Evolutionary conservation across 1,140 invertebrate species (phyloP), one percentile per base, ranked within the genome.

Genomic region (Caenorhabditis remanei): DNA sequence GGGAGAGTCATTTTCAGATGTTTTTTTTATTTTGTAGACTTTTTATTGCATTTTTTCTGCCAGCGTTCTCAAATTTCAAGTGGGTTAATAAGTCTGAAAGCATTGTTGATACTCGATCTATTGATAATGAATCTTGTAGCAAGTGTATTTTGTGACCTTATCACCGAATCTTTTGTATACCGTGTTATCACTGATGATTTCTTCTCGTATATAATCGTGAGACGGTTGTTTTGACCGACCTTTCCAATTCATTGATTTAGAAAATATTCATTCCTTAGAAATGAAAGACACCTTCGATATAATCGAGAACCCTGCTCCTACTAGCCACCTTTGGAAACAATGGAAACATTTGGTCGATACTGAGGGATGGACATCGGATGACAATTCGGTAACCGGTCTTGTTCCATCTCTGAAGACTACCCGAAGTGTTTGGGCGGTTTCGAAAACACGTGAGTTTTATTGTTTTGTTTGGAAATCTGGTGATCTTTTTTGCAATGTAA

Each of bases 291-390:
- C 24, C 32, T 63, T 63, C 61, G 61, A 63, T 11, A 63, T 63
- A 3, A 63, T 63, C 14, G 61, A 63, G 32, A 63, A 63, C 24
- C 61, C 61, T 2, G 3, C 61, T 63, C 24, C 61, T 2, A 63
- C 21, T 14, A 63, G 61, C n/a, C 61, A 63, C 32, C 32, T 84
- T 13, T 85, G 85, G 85, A 56, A 48, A 53, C 63, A 85, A 75
- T 85, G 50, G 50, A 53, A 48, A 43, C 58, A 67, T 32, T 50
- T 71, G 24, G 65, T 85, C 4, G 63, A 75, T 46, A 75, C 58
- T 43, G 85, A 85, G 21, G 67, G 67, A 55, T 85, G 85, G 85
- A 85, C 58, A 40, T 85, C 85, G 9, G 85, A 85, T 75, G 85
- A 85, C 48, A 61, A 85, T 56, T 85, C 85, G 6, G 85, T 85